Base-by-base conservation (phyloP, 2,797 vertebrate genomes). In the Leptodactylus fallax region DNA sequence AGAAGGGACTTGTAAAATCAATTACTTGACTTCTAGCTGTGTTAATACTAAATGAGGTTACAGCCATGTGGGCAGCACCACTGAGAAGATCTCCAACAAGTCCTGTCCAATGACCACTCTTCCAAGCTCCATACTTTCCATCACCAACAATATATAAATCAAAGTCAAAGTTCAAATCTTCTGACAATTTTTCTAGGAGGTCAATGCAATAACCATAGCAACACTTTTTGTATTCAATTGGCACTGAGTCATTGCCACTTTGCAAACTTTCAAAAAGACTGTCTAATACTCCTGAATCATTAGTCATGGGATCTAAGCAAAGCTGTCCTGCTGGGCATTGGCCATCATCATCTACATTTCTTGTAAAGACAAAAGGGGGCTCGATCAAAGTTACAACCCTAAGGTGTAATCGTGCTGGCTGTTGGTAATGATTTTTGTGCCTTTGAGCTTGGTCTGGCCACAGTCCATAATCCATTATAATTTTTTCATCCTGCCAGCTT, bases 191-290 rank as follows among this genome's bases (percentile, higher is more conserved):
- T 93, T 98, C 98, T 88, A 99, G 92, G 60, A 99, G 94, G 90
- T 99, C 98, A 85, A 99, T 96, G 91, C 98, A 99, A 92, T 99
- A 99, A 11, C 98, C 98, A 21, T 99, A 99, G 89, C 98, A 99
- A 83, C 98, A 99, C 91, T 98, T 98, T 92, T 98, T 99, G 76
- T 96, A 92, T 65, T 96, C 92, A 21, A 96, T 95, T 72, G 98
- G 96, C 55, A 98, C 93, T 0, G 97, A 97, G 72, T 95, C 95
- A 25, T 99, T 99, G 27, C 90, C 94, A 16, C 96, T 95, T 55
- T 95, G 94, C 7, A 98, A 94, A 19, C 95, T 96, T 90, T 95
- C 95, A 91, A 99, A 99, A 74, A 98, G 95, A 55, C 90, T 93
- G 89, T 97, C 92, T 90, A 99, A 90, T 65, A 96, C 49, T 0